Evolutionary conservation across 2,797 vertebrate species (phyloP), one percentile per base, ranked within the genome.

Genomic region (Pseudopleuronectes americanus): DNA sequence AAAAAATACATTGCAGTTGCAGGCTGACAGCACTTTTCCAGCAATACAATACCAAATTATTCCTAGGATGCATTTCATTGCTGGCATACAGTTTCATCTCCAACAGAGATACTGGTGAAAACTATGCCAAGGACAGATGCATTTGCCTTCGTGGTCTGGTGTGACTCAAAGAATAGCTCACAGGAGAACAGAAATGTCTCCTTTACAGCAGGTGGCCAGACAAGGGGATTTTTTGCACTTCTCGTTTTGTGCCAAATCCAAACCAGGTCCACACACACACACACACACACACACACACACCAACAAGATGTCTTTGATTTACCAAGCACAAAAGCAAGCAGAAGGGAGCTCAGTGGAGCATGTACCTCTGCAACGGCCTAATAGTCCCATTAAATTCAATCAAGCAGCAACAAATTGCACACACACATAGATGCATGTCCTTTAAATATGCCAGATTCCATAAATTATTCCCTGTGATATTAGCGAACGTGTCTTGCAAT

Each of bases 101-200:
- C 59, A 68, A 38, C 82, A 61, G 26, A 66, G 53, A 77, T 57
- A 60, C 49, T 47, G 49, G 24, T 68, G 71, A 70, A 89, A 86
- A 83, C 79, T 84, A 55, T 80, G 85, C 87, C 85, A 90, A 90
- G 85, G 84, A 85, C 87, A 70, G 71, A 58, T 80, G 80, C 68
- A 64, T 76, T 62, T 71, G 66, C 78, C 74, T 59, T 70, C 55
- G 80, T 76, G 84, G 66, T 68, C 72, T 64, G 53, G 47, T 72
- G 49, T 81, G 75, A 84, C 79, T 85, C 77, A 88, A 77, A 76
- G n/a, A 54, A 79, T 47, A 70, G 64, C 55, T 80, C 83, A 62
- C 55, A 43, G 67, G 72, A 72, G 76, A 71, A 41, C 26, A 79
- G 53, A 68, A n/a, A 79, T 41, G 64, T 71, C 52, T 19, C 28